Evolutionary conservation across 2,113 vertebrate genomes (phyloP), one percentile per base, ranked within the genome.

Genomic region (Alces alces): DNA sequence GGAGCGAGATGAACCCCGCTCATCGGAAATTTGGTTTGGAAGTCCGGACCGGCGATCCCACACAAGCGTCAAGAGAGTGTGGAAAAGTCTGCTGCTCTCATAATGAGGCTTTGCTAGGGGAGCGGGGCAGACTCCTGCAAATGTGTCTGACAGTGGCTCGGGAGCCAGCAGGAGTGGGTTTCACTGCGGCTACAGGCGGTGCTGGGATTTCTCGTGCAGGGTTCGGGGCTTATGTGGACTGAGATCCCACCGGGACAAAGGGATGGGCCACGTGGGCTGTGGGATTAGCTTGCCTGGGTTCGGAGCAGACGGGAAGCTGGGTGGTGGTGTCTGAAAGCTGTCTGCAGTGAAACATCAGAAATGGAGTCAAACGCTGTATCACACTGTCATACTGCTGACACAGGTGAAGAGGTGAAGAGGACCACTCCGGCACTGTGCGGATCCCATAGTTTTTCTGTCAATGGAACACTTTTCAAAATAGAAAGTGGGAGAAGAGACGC

Each of bases 21-120:
- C 76, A 30, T 28, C 23, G 0, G 10, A 25, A 30, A 10, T 52
- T 1, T 10, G 9, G 28, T 52, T 73, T 30, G 6, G n/a, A 47
- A 19, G n/a, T 87, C 1, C 12, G 47, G 30, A 45, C 36, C 0
- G 3, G 16, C 7, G 25, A 17, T 2, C 27, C 36, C 87, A 33
- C 28, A 43, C 8, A 11, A 0, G 9, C 52, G 16, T 8, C 52
- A 4, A 12, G 7, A 14, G 6, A 30, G 7, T 2, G 0, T n/a
- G 23, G 21, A 1, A 16, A 7, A 4, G 28, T 12, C 17, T 21
- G 5, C 3, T 45, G 8, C 28, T n/a, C 28, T 11, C 28, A 28
- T 3, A 28, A 7, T 8, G 28, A 73, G 58, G n/a, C 33, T 50
- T 28, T 47, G 36, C 43, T 3, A 3, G 16, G 10, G 45, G 17